A percentile compares a stretch with the other conserved stretches of the same genome.
Evolutionary conservation across 2,113 vertebrate species (phyloP).

Genomic region (Galemys pyrenaicus): DNA sequence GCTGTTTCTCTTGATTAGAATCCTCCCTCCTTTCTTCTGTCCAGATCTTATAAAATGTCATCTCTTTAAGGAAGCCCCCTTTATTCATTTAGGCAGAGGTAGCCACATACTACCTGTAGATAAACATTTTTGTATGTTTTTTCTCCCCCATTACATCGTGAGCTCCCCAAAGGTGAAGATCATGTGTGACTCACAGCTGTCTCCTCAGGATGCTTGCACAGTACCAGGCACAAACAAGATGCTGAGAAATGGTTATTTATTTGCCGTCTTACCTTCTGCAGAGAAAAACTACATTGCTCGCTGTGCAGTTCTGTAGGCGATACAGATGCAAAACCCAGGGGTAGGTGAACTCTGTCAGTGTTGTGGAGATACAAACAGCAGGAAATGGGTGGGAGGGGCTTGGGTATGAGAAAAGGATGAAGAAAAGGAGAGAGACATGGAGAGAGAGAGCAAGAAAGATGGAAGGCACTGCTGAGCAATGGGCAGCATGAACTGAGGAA

Average conservation of each 20-base stretch:
- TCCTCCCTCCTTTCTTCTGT: neutral
- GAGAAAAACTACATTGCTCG: neutral
- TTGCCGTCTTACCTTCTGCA: neutral
- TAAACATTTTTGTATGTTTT: neutral
- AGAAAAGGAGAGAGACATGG: neutral
- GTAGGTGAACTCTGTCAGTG: neutral
- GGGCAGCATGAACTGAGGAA: too few relatives aligned
- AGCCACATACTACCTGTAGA: neutral
- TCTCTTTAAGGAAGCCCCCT: neutral
- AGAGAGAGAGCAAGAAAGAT: neutral
- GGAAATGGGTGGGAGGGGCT: neutral
- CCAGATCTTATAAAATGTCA: neutral
- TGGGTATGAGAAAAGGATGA: neutral
- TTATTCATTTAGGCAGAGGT: constrained; percentile 14
- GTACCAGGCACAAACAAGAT: neutral
- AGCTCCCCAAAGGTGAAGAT: neutral
- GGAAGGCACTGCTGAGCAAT: neutral
- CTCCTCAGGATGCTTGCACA: neutral
- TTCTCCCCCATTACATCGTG: neutral
- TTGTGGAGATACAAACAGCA: neutral
- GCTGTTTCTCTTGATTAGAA: neutral
- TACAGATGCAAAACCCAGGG: neutral
- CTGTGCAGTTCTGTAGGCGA: neutral
- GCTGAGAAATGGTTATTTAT: neutral
- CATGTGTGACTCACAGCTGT: neutral